Evolutionary conservation across 2,888 invertebrate genomes (phyloP).

Genomic region (Tholera decimalis): DNA sequence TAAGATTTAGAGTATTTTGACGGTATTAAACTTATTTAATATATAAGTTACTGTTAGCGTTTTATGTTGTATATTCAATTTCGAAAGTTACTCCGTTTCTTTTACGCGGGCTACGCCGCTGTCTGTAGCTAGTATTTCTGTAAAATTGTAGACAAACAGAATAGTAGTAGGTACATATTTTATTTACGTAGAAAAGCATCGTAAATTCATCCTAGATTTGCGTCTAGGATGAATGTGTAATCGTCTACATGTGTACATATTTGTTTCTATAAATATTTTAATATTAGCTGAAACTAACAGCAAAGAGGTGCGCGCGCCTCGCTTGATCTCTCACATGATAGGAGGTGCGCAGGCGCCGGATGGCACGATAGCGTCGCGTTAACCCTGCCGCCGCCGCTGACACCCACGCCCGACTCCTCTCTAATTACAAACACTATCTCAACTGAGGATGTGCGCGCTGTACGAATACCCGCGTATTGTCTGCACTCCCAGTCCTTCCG

Average conservation of each 20-base stretch:
- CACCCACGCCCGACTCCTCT: constrained; percentile 70
- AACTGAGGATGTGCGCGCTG: constrained; percentile 76
- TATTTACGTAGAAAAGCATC: not conserved
- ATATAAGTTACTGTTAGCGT: too few species aligned
- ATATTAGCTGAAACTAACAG: constrained; percentile 50
- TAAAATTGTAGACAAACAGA: not conserved
- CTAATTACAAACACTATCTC: constrained; percentile 86
- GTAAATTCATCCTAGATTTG: not conserved
- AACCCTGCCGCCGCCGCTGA: constrained; percentile 67
- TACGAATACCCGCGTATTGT: constrained; percentile 79
- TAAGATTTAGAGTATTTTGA: not conserved
- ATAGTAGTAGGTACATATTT: not conserved
- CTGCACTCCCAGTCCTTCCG: constrained; percentile 79
- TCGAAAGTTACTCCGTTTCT: too few species aligned
- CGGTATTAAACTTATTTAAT: too few species aligned
- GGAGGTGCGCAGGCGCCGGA: constrained; percentile 75
- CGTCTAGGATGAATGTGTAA: too few species aligned
- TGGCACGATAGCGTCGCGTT: constrained; percentile 81
- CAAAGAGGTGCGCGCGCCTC: constrained; percentile 57
- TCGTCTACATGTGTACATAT: constrained; percentile 24
- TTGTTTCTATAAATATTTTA: constrained; percentile 58
- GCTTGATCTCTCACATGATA: constrained; percentile 88
- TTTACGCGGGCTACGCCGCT: too few species aligned
- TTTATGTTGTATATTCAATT: too few species aligned
- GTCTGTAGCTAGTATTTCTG: not conserved